Percentiles rank a stretch among this genome's conserved stretches.
These are phyloP conservation scores for Fopius arisanus DNA, from an alignment of 1,140 invertebrate species.

Conservation along the genomic window DNA sequence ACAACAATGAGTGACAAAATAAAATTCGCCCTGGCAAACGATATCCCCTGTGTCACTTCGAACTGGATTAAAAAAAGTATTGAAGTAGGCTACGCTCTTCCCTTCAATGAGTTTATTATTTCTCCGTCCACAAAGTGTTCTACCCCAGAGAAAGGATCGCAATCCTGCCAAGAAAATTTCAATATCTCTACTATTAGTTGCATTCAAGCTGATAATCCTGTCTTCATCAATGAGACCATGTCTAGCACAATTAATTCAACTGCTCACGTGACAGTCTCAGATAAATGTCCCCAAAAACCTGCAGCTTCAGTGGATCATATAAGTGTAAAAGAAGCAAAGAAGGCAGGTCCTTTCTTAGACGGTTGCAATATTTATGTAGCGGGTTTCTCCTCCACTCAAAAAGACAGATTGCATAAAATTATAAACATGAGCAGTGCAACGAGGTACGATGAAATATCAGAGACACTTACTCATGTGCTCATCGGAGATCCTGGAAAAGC, in stretches of 20 bases:
- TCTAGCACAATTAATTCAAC: slow-evolving; percentile 41
- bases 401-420: slow-evolving; percentile 80
- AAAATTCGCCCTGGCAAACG: slow-evolving; percentile 78
- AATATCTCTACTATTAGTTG: slow-evolving; percentile 45
- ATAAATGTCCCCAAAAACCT: slow-evolving; percentile 42
- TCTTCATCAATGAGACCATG: slow-evolving; percentile 40
- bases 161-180: slow-evolving; percentile 26
- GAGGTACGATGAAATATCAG: slow-evolving; percentile 77
- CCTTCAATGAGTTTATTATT: slow-evolving; percentile 73
- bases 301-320: slow-evolving; percentile 65
- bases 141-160: slow-evolving; percentile 64
- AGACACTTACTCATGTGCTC: slow-evolving; percentile 82
- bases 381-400: slow-evolving; percentile 70
- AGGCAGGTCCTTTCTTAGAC: slow-evolving; percentile 81
- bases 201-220: slow-evolving; percentile 31
- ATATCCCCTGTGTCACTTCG: slow-evolving; percentile 75
- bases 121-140: slow-evolving; percentile 64
- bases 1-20: slow-evolving; percentile 80
- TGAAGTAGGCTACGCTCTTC: slow-evolving; percentile 75
- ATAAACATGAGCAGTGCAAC: slow-evolving; percentile 84
- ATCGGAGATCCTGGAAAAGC: slow-evolving; percentile 69
- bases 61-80: slow-evolving; percentile 84
- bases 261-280: background rate
- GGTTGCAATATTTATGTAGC: slow-evolving; percentile 78
- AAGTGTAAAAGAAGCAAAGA: slow-evolving; percentile 72